Conservation (phyloP, 1,140 invertebrate species). For the Odontomachus brunneus region DNA sequence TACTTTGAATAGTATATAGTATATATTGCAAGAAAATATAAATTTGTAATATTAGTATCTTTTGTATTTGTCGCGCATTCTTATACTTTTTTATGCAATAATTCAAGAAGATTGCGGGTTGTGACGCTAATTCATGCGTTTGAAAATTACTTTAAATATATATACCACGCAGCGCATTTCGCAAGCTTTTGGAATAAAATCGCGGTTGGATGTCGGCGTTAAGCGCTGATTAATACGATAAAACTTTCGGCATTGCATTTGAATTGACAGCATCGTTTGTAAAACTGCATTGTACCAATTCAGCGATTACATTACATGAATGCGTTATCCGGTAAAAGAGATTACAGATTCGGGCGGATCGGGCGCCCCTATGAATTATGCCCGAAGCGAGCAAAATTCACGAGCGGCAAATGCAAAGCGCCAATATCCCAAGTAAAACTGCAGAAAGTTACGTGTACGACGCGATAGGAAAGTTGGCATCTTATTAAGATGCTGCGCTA, state of each 20-base stretch:
- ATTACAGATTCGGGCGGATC: not conserved
- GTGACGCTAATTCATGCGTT: too few relatives aligned
- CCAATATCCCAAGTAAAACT: slow-evolving; percentile 16
- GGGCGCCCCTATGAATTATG: slow-evolving; percentile 29
- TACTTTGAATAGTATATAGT: too few relatives aligned
- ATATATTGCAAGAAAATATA: too few relatives aligned
- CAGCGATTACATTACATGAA: not conserved
- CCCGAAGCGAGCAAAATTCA: slow-evolving; percentile 32
- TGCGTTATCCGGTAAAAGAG: slow-evolving; percentile 11
- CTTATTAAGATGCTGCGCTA: slow-evolving; percentile 44
- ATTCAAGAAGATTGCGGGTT: too few relatives aligned
- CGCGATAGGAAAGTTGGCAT: slow-evolving; percentile 39
- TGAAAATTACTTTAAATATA: too few relatives aligned
- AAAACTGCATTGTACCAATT: not conserved
- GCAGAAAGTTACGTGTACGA: slow-evolving; percentile 36
- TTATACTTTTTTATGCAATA: too few relatives aligned
- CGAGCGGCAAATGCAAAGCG: slow-evolving; percentile 41
- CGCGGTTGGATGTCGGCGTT: not conserved
- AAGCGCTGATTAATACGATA: not conserved
- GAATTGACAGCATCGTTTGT: not conserved
- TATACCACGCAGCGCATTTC: too few relatives aligned
- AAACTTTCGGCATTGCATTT: not conserved
- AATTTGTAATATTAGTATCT: too few relatives aligned
- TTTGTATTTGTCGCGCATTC: too few relatives aligned
- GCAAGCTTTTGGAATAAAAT: not conserved